Evolutionary conservation across 2,113 vertebrate genomes (phyloP).

Genomic region (Drymodes brunneopygia): DNA sequence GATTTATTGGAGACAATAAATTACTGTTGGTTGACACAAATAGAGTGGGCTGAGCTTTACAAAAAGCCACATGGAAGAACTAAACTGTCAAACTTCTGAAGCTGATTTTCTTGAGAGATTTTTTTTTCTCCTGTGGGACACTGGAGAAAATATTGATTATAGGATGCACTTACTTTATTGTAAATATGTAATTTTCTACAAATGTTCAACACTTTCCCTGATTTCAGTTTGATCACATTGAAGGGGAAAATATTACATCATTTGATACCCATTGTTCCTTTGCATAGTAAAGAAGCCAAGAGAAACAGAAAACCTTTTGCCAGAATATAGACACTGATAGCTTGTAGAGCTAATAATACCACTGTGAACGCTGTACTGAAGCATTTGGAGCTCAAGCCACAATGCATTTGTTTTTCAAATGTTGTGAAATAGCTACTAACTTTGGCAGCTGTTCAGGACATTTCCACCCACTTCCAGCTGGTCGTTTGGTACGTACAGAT

Average conservation of each 20-base stretch:
- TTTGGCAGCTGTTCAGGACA: conserved; percentile 66
- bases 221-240: neutral
- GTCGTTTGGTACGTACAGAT: conserved; percentile 43
- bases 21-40: neutral
- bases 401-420: conserved; percentile 61
- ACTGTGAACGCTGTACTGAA: conserved; percentile 26
- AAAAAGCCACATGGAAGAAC: neutral
- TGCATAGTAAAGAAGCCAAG: conserved; percentile 42
- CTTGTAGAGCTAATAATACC: conserved; percentile 53
- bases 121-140: neutral
- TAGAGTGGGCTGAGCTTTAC: neutral
- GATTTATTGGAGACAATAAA: conserved; percentile 8
- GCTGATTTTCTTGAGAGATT: neutral
- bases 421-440: conserved; percentile 67
- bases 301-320: conserved; percentile 21
- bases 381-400: conserved; percentile 33
- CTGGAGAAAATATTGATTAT: neutral
- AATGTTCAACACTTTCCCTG: neutral
- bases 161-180: neutral
- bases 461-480: conserved; percentile 67
- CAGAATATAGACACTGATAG: conserved; percentile 36
- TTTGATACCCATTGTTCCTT: conserved; percentile 29
- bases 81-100: neutral
- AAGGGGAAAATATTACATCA: conserved; percentile 25
- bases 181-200: neutral